Evolutionary conservation across 2,888 invertebrate species (phyloP).

Genomic region (Diplolepis rosae): DNA sequence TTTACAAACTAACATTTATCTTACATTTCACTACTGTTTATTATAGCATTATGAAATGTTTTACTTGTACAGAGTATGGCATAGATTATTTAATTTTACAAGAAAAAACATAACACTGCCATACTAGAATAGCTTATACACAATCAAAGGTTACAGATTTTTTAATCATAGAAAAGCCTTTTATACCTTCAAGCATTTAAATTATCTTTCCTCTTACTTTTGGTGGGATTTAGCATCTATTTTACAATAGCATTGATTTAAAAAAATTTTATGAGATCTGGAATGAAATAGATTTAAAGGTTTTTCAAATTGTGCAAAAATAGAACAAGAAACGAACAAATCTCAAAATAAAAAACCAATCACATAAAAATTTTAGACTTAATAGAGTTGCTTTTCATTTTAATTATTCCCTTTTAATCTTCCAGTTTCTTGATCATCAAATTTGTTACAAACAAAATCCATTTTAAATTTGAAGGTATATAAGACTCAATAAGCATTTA

Average conservation of each 20-base stretch:
- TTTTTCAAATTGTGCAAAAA: not conserved
- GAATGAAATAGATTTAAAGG: no score
- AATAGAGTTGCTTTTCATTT: not conserved
- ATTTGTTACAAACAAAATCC: not conserved
- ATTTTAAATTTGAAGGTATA: not conserved
- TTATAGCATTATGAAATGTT: constrained; percentile 27
- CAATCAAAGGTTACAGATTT: constrained; percentile 9
- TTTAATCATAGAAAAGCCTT: not conserved
- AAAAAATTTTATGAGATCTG: no score
- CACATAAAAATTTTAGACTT: not conserved
- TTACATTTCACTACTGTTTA: not conserved
- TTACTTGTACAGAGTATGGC: constrained; percentile 22
- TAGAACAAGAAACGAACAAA: not conserved
- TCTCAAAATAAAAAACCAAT: not conserved
- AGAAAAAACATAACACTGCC: not conserved
- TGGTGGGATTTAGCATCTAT: not conserved
- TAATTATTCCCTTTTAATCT: not conserved
- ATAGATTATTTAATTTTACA: not conserved
- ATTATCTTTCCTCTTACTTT: not conserved
- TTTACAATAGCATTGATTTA: no score
- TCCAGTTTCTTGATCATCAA: not conserved
- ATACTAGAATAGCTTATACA: constrained; percentile 8
- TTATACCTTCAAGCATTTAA: constrained; percentile 2
- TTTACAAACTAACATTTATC: not conserved
- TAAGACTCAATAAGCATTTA: constrained; percentile 18